These are phyloP conservation scores for Xerus rutilus DNA, from an alignment of 2,797 vertebrate genomes.

Conservation along the genomic window DNA sequence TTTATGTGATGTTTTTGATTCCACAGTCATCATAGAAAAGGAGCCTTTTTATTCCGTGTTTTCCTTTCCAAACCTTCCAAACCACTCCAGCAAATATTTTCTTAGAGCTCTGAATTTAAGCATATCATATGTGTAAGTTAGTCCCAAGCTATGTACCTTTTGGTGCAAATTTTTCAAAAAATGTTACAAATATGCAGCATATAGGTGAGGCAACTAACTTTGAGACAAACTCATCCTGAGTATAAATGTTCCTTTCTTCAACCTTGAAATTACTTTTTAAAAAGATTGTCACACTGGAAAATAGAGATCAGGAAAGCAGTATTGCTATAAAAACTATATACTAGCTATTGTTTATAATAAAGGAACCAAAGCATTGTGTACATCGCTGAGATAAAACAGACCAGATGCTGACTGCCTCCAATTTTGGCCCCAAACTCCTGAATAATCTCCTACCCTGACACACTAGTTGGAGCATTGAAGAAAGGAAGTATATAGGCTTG, in stretches of 20 bases:
- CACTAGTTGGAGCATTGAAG: neutral
- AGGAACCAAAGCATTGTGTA: conserved; percentile 39
- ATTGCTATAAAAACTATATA: conserved; percentile 43
- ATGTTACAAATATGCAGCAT: conserved; percentile 46
- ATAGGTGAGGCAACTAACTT: conserved; percentile 5
- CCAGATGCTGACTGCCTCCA: conserved; percentile 27
- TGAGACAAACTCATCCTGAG: conserved; percentile 34
- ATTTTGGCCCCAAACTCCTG: conserved; percentile 18
- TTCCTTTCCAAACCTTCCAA: conserved; percentile 54
- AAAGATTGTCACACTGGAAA: conserved; percentile 38
- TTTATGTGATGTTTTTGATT: conserved; percentile 50
- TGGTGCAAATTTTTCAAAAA: conserved; percentile 15
- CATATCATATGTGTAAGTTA: conserved; percentile 16
- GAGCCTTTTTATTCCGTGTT: neutral
- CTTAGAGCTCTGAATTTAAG: conserved; percentile 32
- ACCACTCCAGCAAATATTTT: neutral
- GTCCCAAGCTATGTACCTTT: conserved; percentile 46
- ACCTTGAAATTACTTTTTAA: conserved; percentile 39
- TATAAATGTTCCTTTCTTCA: conserved; percentile 6
- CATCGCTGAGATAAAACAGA: neutral
- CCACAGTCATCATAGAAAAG: neutral
- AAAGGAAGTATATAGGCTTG: neutral
- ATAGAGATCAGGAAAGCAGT: conserved; percentile 16
- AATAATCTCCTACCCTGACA: neutral
- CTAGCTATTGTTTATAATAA: neutral